These are phyloP conservation scores for Chloropsis hardwickii DNA, from an alignment of 2,113 vertebrate species.

Conservation along the genomic window DNA sequence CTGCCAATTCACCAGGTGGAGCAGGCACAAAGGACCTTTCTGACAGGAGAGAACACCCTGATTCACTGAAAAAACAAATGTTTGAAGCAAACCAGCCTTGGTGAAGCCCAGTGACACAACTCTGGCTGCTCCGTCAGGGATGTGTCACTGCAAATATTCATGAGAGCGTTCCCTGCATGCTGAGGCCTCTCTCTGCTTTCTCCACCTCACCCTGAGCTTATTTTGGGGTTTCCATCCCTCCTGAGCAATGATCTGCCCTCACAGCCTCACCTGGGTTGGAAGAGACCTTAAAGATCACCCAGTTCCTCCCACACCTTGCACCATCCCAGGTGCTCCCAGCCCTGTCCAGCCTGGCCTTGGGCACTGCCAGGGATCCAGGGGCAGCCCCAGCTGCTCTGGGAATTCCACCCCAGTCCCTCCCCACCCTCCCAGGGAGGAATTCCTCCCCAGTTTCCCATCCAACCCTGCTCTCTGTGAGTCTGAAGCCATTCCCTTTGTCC, in stretches of 20 bases:
- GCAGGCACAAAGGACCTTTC: background rate
- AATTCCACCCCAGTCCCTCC: background rate
- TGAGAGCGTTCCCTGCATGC: fast-evolving
- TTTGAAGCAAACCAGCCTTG: background rate
- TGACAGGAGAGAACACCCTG: background rate
- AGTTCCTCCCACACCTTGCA: background rate
- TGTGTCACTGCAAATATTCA: background rate
- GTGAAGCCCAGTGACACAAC: fast-evolving
- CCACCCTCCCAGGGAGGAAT: background rate
- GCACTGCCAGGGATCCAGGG: background rate
- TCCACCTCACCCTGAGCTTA: background rate
- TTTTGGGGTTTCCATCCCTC: fast-evolving
- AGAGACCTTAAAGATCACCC: too few species aligned
- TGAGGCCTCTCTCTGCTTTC: background rate
- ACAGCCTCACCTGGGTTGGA: background rate
- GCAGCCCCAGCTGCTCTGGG: background rate
- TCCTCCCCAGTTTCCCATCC: background rate
- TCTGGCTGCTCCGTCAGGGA: too few species aligned
- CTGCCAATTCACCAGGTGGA: background rate
- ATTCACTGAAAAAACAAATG: background rate
- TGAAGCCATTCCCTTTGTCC: background rate
- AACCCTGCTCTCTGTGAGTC: background rate
- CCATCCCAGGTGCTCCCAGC: background rate
- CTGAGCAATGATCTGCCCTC: background rate
- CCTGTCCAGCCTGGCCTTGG: background rate